A percentile compares a stretch with the other conserved stretches of the same genome.
These are phyloP conservation scores for Pampus argenteus DNA, from an alignment of 2,797 vertebrate genomes.

Conservation along the genomic window DNA sequence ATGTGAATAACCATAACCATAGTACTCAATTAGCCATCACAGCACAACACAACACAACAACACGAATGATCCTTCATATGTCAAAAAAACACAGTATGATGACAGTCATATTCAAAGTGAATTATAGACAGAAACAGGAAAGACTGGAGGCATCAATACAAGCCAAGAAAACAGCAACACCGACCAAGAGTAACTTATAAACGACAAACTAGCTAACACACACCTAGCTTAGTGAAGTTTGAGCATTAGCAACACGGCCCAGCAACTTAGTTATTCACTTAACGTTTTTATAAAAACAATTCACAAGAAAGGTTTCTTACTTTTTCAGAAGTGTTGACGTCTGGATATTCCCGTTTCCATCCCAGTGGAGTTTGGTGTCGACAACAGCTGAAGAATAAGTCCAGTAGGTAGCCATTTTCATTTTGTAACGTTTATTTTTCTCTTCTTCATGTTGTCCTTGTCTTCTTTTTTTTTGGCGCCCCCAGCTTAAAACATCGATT, in stretches of 20 bases:
- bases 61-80: background rate
- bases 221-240: too few species aligned
- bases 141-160: background rate
- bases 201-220: background rate
- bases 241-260: too few species aligned
- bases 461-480: too few species aligned
- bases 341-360: background rate
- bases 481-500: fast-evolving
- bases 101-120: background rate
- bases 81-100: background rate
- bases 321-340: background rate
- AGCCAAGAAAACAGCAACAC: background rate
- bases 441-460: background rate
- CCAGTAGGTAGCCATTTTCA: too few species aligned
- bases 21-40: background rate
- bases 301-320: background rate
- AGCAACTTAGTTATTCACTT: background rate
- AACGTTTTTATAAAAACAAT: too few species aligned
- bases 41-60: background rate
- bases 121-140: background rate
- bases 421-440: background rate
- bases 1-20: background rate
- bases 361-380: too few species aligned
- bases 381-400: too few species aligned
- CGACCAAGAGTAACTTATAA: background rate